Evolutionary conservation across 2,888 invertebrate genomes (phyloP), one percentile per base, ranked within the genome.

Genomic region (Mimachlamys varia): DNA sequence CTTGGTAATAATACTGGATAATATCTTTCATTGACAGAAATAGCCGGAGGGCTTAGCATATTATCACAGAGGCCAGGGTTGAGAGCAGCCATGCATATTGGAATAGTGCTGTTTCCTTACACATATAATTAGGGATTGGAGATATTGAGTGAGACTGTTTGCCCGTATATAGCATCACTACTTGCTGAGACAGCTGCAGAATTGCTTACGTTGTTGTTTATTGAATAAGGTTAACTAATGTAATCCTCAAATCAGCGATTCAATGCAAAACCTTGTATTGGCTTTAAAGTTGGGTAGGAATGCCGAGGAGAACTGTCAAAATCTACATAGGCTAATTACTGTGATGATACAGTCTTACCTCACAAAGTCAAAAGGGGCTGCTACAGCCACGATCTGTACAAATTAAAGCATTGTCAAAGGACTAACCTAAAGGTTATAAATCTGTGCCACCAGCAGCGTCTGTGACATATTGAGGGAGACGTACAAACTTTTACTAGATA

Each of bases 21-120:
- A 76, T 76, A 76, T 76, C 76, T 76, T 33, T 33, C 76, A 76
- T 76, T 76, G 76, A 76, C 76, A 76, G 76, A 76, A 76, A 76
- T 27, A 76, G 76, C 76, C 27, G 27, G 12, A 76, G 76, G 76
- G 76, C 76, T 76, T 76, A 76, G 76, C 76, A 76, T 76, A 76
- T 76, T 76, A 76, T 76, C 76, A 76, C 76, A 76, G 27, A 76
- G 76, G 27, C 76, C 76, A 27, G 33, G 33, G 33, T 27, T 76
- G 33, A 76, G 76, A 76, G 0, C 33, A 76, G 76, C 27, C 76
- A 76, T 76, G 33, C 33, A 76, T 76, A 76, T 76, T 76, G 5
- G 76, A 76, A 76, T 76, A 76, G 76, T 76, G 33, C 33, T 33
- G 76, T 27, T 76, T 12, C 76, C 19, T 76, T 33, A 76, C 76